Percentiles rank a stretch among this genome's conserved stretches.
Conservation (phyloP, 2,113 vertebrate genomes). For the Nettapus auritus region DNA sequence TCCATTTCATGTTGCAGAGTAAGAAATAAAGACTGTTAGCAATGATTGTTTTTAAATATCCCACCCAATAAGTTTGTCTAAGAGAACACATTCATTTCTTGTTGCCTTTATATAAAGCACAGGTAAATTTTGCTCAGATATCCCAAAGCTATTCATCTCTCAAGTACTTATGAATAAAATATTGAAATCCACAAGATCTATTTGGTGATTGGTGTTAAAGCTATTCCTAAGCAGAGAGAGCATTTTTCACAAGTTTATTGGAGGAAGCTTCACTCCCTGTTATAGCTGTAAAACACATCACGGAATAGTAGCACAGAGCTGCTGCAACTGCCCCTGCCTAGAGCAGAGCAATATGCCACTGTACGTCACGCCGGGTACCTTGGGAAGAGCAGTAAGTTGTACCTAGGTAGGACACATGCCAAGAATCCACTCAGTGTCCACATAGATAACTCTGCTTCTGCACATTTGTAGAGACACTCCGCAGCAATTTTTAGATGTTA, state of each 20-base stretch:
- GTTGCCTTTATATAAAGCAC: neutral
- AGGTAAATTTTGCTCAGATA: neutral
- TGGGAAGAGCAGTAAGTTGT: neutral
- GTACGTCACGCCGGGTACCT: no score
- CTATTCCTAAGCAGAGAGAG: neutral
- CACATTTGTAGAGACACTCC: accelerated
- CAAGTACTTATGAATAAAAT: neutral
- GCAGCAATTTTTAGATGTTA: neutral
- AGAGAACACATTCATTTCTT: neutral
- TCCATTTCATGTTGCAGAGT: neutral
- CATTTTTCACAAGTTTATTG: neutral
- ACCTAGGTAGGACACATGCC: accelerated
- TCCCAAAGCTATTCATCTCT: neutral
- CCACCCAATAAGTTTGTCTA: neutral
- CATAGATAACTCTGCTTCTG: accelerated
- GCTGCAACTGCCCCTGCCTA: accelerated
- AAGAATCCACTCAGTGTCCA: neutral
- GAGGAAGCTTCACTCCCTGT: neutral
- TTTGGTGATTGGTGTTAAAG: neutral
- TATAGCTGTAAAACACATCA: accelerated
- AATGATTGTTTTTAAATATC: neutral
- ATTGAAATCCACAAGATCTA: neutral
- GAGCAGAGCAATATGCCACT: accelerated
- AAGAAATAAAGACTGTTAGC: neutral
- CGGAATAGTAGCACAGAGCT: neutral